Base-by-base conservation (phyloP, 2,797 vertebrate genomes). In the Phataginus tricuspis region DNA sequence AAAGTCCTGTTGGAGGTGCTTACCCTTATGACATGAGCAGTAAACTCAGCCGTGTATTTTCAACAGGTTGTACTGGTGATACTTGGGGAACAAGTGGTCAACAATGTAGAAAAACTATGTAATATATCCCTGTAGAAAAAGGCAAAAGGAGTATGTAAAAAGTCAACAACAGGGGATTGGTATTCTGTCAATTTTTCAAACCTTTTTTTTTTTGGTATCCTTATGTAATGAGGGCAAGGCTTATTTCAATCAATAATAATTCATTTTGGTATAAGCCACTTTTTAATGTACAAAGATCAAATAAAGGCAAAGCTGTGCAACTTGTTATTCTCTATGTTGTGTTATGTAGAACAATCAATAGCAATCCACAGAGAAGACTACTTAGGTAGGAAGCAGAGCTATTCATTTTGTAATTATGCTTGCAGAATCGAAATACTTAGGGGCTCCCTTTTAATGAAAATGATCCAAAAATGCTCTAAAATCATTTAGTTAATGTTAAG, bases 381-480 rank as follows among this genome's bases (percentile, higher is more conserved):
- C 86, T 66, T 64, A 77, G 57, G 49, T 29, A 84, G 90, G 27
- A 64, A 86, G 74, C 61, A 86, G 90, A 75, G 61, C 78, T 84
- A 25, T 84, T 90, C 82, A 12, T 59, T 68, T 37, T 68, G 34
- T 84, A 93, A 94, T 94, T 77, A 78, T 37, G 51, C 82, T 71
- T 90, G 51, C 55, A 71, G 77, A 71, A 53, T 77, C 27, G 0
- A 86, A 83, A 94, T 45, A 69, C 57, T 79, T 64, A 61, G 0
- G 51, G 86, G 34, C 55, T 96, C 75, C 21, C 34, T 39, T 55
- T 23, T 90, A 78, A 96, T 61, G 75, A 96, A 96, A 96, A 74
- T 27, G 68, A 68, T 55, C 72, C 64, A 19, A 27, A 77, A 85
- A 53, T 19, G 34, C 74, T 88, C 80, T 82, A 42, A 95, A 83